Conservation (phyloP, 1,140 invertebrate genomes). For the Bombus impatiens region DNA sequence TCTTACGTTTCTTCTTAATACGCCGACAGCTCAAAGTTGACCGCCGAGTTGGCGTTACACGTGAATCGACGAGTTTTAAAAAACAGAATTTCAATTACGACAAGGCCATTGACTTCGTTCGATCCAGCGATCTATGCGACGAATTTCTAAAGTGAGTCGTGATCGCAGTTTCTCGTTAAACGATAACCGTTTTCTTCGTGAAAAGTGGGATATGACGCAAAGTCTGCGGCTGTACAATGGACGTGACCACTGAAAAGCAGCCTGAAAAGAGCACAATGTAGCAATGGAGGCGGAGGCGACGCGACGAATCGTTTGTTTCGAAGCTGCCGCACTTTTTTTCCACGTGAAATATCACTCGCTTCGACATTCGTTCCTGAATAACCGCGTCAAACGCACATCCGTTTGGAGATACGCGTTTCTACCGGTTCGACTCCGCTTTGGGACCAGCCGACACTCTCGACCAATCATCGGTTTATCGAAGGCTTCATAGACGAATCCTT, state of each 20-base stretch:
- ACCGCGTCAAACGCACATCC: constrained; percentile 49
- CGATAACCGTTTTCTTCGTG: background rate
- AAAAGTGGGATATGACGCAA: background rate
- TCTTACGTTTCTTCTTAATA: too few species aligned
- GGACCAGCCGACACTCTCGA: background rate
- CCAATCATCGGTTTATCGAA: constrained; percentile 4
- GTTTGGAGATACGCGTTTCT: constrained; percentile 23
- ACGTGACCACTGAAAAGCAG: background rate
- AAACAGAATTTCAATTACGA: too few species aligned
- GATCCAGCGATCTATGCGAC: too few species aligned
- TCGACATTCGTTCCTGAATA: constrained; percentile 38
- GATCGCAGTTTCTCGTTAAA: background rate
- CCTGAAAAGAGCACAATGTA: background rate
- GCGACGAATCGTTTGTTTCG: constrained; percentile 33
- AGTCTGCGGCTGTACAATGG: background rate
- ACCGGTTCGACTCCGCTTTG: background rate
- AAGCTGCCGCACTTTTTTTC: constrained; percentile 11
- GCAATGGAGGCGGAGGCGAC: constrained; percentile 4
- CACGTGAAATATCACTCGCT: constrained; percentile 6
- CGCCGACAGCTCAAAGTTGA: too few species aligned
- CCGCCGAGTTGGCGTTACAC: too few species aligned
- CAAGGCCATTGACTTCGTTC: too few species aligned
- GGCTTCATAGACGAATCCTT: background rate
- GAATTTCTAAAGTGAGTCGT: too few species aligned
- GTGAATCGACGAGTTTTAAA: too few species aligned